phyloP scores from a whole-genome alignment of 2,797 vertebrate species.

The Gymnodraco acuticeps region DNA sequence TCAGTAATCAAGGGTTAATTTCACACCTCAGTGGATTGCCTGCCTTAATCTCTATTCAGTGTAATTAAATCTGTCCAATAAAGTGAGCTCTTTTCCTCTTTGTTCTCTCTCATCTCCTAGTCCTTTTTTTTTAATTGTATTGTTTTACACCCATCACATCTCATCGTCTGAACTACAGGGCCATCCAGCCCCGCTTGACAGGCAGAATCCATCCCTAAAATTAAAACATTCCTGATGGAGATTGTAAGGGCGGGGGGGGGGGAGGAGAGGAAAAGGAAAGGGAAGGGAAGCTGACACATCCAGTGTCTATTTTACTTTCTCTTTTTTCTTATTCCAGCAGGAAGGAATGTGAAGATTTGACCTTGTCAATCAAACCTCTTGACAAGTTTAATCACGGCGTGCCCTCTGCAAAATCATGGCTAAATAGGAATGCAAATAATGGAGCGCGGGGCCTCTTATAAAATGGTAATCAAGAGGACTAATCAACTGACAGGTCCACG shows the following conservation, averaged over 20 bases:
- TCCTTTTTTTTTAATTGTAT: conserved; percentile 72
- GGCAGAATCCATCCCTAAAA: conserved; percentile 98
- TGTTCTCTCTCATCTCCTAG: conserved; percentile 88
- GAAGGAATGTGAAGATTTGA: conserved; percentile 98
- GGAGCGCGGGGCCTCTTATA: conserved; percentile 97
- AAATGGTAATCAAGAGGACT: conserved; percentile 99
- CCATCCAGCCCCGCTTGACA: conserved; percentile 93
- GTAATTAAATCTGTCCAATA: conserved; percentile 99
- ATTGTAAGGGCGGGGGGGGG: conserved; percentile 79
- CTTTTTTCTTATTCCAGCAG: conserved; percentile 92
- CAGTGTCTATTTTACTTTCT: conserved; percentile 77
- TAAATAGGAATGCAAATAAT: conserved; percentile 99
- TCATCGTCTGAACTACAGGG: conserved; percentile 92
- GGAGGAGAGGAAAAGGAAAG: conserved; percentile 69
- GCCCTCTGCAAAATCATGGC: conserved; percentile 97
- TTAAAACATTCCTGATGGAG: conserved; percentile 99
- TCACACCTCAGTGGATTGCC: conserved; percentile 98
- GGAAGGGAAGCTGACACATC: conserved; percentile 94
- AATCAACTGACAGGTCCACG: conserved; percentile 99
- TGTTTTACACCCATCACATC: conserved; percentile 98
- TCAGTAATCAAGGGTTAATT: conserved; percentile 99
- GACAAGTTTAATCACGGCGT: conserved; percentile 99
- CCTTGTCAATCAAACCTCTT: conserved; percentile 97
- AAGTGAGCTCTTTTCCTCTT: conserved; percentile 95
- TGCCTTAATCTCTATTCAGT: conserved; percentile 98